Percentiles rank a stretch among this genome's conserved stretches.
phyloP scores from a whole-genome alignment of 2,113 vertebrate genomes.

The Prunella himalayana region DNA sequence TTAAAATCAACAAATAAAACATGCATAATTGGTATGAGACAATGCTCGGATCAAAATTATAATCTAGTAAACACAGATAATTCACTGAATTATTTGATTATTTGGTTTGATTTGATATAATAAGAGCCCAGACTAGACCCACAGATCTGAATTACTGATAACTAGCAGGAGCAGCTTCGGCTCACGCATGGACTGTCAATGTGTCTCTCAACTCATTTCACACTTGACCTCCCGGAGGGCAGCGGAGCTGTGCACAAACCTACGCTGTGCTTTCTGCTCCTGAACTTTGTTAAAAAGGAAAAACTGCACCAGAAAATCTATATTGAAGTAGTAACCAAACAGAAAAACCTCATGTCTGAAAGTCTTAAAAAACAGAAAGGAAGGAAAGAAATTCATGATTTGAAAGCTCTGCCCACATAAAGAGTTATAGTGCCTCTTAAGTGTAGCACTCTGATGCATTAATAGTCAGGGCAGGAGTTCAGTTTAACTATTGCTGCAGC shows the following conservation, averaged over 20 bases:
- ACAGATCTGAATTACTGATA: conserved; percentile 24
- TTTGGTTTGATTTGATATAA: not conserved
- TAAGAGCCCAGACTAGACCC: not conserved
- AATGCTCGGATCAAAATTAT: not conserved
- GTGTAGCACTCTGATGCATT: conserved; percentile 27
- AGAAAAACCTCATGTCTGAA: conserved; percentile 8
- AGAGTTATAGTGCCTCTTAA: conserved; percentile 13
- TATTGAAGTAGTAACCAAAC: not conserved
- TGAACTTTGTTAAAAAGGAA: not conserved
- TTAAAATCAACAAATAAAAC: not conserved
- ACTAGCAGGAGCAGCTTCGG: not conserved
- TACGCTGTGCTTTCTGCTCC: not conserved
- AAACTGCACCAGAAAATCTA: conserved; percentile 6
- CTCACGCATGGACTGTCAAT: conserved; percentile 6
- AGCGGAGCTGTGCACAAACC: not conserved
- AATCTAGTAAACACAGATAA: not conserved
- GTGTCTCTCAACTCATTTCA: conserved; percentile 32
- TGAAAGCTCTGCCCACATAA: not conserved
- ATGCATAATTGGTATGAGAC: not conserved
- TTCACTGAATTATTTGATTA: not conserved
- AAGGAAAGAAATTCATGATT: conserved; percentile 14
- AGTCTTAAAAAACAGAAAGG: not conserved
- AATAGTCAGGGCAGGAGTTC: conserved; percentile 42
- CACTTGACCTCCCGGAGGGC: conserved; percentile 12
- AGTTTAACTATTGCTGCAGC: conserved; percentile 34